Evolutionary conservation across 2,797 vertebrate genomes (phyloP).

Genomic region (Coregonus sp.): DNA sequence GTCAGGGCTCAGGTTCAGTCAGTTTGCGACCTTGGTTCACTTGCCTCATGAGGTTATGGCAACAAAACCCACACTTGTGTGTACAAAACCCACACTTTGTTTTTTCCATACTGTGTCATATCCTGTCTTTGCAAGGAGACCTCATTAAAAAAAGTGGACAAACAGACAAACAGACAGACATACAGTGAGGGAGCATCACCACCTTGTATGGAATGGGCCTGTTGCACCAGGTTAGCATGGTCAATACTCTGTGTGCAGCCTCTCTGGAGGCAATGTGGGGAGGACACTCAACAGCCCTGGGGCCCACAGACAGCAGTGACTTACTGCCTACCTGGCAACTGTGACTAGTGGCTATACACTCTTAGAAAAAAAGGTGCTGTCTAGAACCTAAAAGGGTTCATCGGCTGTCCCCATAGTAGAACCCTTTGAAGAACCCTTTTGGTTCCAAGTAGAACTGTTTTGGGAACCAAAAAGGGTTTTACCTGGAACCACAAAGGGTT

Average conservation of each 20-base stretch:
- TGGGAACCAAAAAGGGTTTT: too few species aligned
- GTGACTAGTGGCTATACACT: too few species aligned
- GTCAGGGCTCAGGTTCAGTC: too few species aligned
- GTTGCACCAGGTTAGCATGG: constrained; percentile 4
- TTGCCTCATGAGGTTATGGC: background rate
- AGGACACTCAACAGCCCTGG: background rate
- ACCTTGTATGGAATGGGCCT: background rate
- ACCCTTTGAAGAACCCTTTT: too few species aligned
- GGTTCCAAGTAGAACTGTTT: too few species aligned
- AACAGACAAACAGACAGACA: background rate
- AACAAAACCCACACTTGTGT: too few species aligned
- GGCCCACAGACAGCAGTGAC: background rate
- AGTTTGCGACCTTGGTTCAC: too few species aligned
- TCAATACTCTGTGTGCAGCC: background rate
- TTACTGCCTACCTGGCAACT: background rate
- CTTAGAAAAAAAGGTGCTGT: too few species aligned
- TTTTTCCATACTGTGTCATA: background rate
- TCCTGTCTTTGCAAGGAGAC: background rate
- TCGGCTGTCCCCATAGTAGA: too few species aligned
- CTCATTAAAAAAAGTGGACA: constrained; percentile 9
- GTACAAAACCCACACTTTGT: background rate
- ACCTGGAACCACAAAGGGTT: too few species aligned
- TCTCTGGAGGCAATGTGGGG: background rate
- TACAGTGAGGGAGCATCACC: constrained; percentile 8
- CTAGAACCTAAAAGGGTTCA: too few species aligned